A percentile compares a stretch with the other conserved stretches of the same genome.
These are phyloP conservation scores for Aurelia coerulea DNA, from an alignment of 30 jellyfish, hydroid and myxozoan species.

Conservation along the genomic window DNA sequence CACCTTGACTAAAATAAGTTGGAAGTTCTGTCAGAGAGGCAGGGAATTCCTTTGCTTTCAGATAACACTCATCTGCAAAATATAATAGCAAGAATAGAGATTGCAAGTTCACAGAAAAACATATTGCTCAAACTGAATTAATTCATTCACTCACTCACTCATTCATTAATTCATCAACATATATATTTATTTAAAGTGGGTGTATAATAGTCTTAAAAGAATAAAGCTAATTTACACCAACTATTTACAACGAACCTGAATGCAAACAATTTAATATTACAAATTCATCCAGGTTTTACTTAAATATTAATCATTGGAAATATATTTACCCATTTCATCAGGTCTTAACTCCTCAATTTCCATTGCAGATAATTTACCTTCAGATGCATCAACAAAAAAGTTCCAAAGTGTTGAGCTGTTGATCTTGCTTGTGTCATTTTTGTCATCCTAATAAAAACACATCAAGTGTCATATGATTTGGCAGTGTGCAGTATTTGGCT, in stretches of 20 bases:
- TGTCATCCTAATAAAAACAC: neutral
- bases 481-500: neutral
- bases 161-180: too few species aligned
- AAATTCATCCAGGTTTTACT: too few species aligned
- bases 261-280: too few species aligned
- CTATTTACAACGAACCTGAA: too few species aligned
- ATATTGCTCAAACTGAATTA: too few species aligned
- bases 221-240: too few species aligned
- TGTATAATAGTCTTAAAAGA: too few species aligned
- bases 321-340: neutral
- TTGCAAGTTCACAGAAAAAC: too few species aligned
- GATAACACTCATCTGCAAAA: constrained; percentile 40
- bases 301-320: too few species aligned
- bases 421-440: neutral
- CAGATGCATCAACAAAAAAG: constrained; percentile 48
- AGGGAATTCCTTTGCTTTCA: constrained; percentile 17
- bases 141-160: too few species aligned
- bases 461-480: neutral
- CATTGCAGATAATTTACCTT: constrained; percentile 60
- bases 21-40: constrained; percentile 39
- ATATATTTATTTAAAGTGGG: too few species aligned
- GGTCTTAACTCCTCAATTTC: constrained; percentile 80
- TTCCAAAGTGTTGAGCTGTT: constrained; percentile 68
- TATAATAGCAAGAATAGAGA: neutral
- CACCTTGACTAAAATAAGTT: constrained; percentile 32